Evolutionary conservation across 2,888 invertebrate species (phyloP), one percentile per base, ranked within the genome.

Genomic region (Horisme vitalbata): DNA sequence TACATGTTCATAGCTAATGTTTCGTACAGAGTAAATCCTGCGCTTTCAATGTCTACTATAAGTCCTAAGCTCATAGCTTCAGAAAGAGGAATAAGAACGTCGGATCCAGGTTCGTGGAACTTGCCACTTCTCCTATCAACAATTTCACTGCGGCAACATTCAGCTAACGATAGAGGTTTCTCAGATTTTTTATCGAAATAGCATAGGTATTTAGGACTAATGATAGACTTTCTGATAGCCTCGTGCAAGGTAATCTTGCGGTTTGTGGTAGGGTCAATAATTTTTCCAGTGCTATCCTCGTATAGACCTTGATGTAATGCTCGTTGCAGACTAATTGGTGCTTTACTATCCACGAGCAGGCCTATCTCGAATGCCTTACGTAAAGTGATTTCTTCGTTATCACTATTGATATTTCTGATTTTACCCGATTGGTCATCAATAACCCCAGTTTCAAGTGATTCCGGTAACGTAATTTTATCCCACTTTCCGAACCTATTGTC

Each of bases 281-380:
- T 92, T 87, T 95, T 96, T 7, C 96, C 96, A 0, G 93, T 93
- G 48, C 90, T 91, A 47, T 95, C 94, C 60, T 96, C 95, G 69
- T 96, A 96, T 0, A 96, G 84, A 1, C 97, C 96, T 83, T 96
- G 95, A 73, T 96, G 96, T 38, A 97, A 92, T 0, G 96, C 95
- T 66, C 96, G 91, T 71, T 97, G 97, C 20, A 97, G 78, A 8
- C 96, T 96, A 12, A 96, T 92, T 0, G 96, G 94, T 6, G 94
- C 95, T 76, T 95, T 94, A 57, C 93, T 94, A 68, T 97, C 97
- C 49, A 95, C 91, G 32, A 97, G 90, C 45, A 96, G 91, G 11
- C 96, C 96, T 48, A 93, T 91, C 74, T 95, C 93, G 65, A 96
- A 94, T 0, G 96, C 96, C 77, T 95, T 94, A 38, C 92, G 92